phyloP scores from a whole-genome alignment of 1,140 invertebrate genomes.

The Atta texana region DNA sequence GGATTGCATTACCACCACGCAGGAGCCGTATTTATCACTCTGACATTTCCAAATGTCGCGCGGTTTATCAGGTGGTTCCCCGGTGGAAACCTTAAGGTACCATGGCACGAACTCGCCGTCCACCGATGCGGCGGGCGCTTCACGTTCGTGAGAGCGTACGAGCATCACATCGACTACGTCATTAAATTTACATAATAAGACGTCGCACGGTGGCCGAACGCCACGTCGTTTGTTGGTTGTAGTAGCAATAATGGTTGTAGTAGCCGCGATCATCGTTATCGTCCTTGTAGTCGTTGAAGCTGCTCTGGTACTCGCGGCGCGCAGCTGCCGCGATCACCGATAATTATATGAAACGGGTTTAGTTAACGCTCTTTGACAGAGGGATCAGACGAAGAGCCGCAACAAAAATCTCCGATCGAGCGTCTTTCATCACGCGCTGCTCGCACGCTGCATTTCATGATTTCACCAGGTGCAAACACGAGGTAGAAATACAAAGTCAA shows the following conservation, averaged over 20 bases:
- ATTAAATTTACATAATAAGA: slow-evolving; percentile 84
- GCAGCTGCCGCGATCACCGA: slow-evolving; percentile 66
- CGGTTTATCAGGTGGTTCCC: slow-evolving; percentile 75
- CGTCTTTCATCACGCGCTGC: background rate
- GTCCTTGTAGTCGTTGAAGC: background rate
- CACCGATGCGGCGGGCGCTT: slow-evolving; percentile 1
- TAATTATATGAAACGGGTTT: slow-evolving; percentile 65
- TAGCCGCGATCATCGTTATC: background rate
- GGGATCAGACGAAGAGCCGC: background rate
- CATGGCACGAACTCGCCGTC: slow-evolving; percentile 47
- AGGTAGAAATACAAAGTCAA: background rate
- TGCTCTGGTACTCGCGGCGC: slow-evolving; percentile 51
- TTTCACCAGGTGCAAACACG: slow-evolving; percentile 18
- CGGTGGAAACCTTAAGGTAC: slow-evolving; percentile 63
- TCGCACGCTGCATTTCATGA: background rate
- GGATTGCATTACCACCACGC: slow-evolving; percentile 52
- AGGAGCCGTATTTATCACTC: slow-evolving; percentile 72
- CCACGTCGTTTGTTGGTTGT: background rate
- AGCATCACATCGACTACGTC: slow-evolving; percentile 66
- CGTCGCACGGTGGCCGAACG: slow-evolving; percentile 73
- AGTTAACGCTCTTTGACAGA: slow-evolving; percentile 27
- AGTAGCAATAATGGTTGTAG: background rate
- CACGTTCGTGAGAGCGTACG: slow-evolving; percentile 12
- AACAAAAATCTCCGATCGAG: slow-evolving; percentile 32
- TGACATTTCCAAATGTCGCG: slow-evolving; percentile 80